These are phyloP conservation scores for Perca fluviatilis DNA, from an alignment of 2,113 vertebrate species.

Conservation along the genomic window DNA sequence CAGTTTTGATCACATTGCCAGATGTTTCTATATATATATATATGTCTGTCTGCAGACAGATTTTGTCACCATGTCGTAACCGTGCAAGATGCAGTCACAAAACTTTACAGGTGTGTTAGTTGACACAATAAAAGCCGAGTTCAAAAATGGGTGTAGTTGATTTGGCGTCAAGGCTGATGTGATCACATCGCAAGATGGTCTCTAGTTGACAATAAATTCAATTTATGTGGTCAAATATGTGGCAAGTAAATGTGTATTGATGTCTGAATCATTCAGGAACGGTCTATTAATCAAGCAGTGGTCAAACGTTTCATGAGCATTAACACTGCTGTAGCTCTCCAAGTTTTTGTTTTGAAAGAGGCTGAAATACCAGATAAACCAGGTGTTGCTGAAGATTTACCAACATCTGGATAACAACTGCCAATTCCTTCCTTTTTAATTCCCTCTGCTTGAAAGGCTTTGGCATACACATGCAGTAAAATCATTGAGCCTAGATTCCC, in stretches of 20 bases:
- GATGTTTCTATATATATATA: too few relatives aligned
- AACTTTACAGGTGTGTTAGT: too few relatives aligned
- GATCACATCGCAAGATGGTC: too few relatives aligned
- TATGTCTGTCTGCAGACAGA: too few relatives aligned
- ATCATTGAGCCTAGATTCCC: constrained; percentile 48
- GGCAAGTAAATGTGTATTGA: background rate
- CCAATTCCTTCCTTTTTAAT: background rate
- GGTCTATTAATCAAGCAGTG: background rate
- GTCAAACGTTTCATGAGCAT: background rate
- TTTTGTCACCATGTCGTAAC: too few relatives aligned
- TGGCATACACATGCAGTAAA: background rate
- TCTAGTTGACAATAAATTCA: background rate
- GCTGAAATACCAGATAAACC: background rate
- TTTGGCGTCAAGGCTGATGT: too few relatives aligned
- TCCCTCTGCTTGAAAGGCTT: background rate
- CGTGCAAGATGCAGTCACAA: too few relatives aligned
- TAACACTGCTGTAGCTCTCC: background rate
- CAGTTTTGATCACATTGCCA: too few relatives aligned
- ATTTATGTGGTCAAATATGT: background rate
- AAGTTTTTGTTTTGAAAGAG: background rate
- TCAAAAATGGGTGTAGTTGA: too few relatives aligned
- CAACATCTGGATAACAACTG: background rate
- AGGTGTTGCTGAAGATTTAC: background rate
- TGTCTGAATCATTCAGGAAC: background rate
- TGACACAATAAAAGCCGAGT: too few relatives aligned